Evolutionary conservation across 2,888 invertebrate genomes (phyloP).

Genomic region (Phyllotreta cruciferae): DNA sequence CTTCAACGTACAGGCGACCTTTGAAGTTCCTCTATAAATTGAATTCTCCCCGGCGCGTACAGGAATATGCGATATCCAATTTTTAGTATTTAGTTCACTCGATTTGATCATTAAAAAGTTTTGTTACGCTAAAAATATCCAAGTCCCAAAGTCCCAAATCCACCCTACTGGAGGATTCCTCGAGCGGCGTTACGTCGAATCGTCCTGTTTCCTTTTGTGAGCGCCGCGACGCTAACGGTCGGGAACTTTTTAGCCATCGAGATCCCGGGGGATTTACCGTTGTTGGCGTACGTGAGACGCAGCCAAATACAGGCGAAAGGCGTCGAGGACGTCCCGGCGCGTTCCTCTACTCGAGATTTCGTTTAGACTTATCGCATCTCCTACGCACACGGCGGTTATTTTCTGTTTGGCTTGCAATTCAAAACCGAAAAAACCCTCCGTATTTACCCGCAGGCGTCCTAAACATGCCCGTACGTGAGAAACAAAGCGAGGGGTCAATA

Average conservation of each 20-base stretch:
- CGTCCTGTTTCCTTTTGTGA: constrained; percentile 52
- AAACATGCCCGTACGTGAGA: constrained; percentile 27
- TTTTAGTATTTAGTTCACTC: too few relatives aligned
- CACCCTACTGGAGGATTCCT: constrained; percentile 24
- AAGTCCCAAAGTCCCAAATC: neutral
- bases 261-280: constrained; percentile 55
- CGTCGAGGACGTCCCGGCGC: constrained; percentile 26
- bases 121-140: neutral
- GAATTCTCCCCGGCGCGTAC: too few relatives aligned
- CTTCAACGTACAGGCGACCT: neutral
- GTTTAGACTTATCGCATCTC: too few relatives aligned
- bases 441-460: neutral
- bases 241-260: constrained; percentile 54
- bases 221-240: constrained; percentile 53
- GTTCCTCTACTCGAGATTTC: neutral
- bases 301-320: constrained; percentile 55
- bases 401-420: too few relatives aligned
- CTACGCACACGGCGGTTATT: too few relatives aligned
- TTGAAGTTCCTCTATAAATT: neutral
- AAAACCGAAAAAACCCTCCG: too few relatives aligned
- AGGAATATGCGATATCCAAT: too few relatives aligned
- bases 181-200: constrained; percentile 9
- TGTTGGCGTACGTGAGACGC: constrained; percentile 54
- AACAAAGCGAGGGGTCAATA: constrained; percentile 36
- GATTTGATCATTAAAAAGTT: too few relatives aligned